phyloP scores from a whole-genome alignment of 1,140 invertebrate species.

The Diachasma alloeum region DNA sequence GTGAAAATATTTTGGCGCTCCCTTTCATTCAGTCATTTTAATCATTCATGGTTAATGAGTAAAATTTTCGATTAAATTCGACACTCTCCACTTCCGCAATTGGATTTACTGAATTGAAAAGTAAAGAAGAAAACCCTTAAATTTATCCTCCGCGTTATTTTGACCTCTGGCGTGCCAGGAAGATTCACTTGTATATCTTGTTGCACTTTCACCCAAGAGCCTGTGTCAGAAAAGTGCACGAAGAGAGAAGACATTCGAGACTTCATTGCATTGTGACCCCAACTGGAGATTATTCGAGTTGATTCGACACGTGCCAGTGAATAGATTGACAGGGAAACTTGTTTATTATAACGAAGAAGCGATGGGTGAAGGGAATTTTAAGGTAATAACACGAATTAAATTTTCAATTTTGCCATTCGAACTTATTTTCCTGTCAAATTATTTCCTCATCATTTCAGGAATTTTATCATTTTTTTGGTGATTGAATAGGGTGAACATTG shows the following conservation, averaged over 20 bases:
- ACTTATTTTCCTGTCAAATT: not conserved
- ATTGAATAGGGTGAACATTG: too few species aligned
- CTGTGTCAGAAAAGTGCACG: slow-evolving; percentile 13
- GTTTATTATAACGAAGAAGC: not conserved
- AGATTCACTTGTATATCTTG: slow-evolving; percentile 4
- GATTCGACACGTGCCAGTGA: slow-evolving; percentile 18
- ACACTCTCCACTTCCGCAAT: not conserved
- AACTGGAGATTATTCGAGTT: not conserved
- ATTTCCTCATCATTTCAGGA: not conserved
- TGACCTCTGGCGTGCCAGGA: slow-evolving; percentile 11
- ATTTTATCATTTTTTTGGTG: not conserved
- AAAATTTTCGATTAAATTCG: not conserved
- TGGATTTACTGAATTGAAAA: not conserved
- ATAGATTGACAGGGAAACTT: slow-evolving; percentile 12
- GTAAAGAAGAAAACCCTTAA: not conserved
- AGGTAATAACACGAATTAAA: not conserved
- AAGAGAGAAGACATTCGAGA: not conserved
- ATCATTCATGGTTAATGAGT: not conserved
- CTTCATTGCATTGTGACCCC: slow-evolving; percentile 18
- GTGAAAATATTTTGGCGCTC: too few species aligned
- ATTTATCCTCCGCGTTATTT: slow-evolving; percentile 12
- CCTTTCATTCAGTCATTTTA: too few species aligned
- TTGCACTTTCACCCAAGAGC: slow-evolving; percentile 28
- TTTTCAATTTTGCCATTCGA: not conserved
- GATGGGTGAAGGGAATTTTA: not conserved